Evolutionary conservation across 2,888 invertebrate species (phyloP), one percentile per base, ranked within the genome.

Genomic region (Sthenelais limicola): DNA sequence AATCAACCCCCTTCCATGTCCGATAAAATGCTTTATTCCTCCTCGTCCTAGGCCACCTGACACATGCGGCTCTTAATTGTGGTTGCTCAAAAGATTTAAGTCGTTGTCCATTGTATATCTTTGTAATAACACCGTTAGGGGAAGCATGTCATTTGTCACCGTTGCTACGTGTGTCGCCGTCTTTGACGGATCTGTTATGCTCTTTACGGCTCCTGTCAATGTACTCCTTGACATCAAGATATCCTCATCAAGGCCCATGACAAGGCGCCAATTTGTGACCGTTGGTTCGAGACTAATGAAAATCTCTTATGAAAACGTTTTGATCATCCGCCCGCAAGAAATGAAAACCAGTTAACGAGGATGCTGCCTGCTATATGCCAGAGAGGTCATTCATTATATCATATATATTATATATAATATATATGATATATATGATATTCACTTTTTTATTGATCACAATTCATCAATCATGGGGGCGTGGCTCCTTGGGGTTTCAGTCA

Each of bases 1-100:
- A 38, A 62, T 62, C 26, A 35, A 35, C 62, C 62, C 62, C 4
- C 24, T 62, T 62, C 43, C 62, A 35, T 43, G 62, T 43, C 62
- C 62, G 38, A 62, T 62, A 62, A 62, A 62, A 62, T 62, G 62
- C 43, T 62, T 62, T 62, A 62, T 62, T 62, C 62, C 38, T 38
- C 62, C 62, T 24, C 38, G 62, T 24, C n/a, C n/a, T n/a, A n/a
- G n/a, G n/a, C n/a, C n/a, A n/a, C n/a, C 62, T 62, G 62, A 62
- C 62, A 62, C 38, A 43, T 35, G 21, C 62, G n/a, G 62, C n/a
- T 62, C 62, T 62, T 62, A 62, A 62, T 62, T 62, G 62, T 62
- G 62, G 38, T 62, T 35, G 35, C 62, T 35, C 62, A 43, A 35
- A 35, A 62, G 62, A 62, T 62, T 62, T 62, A 62, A 62, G n/a